Evolutionary conservation across 2,888 invertebrate genomes (phyloP).

Genomic region (Athrips mouffetella): DNA sequence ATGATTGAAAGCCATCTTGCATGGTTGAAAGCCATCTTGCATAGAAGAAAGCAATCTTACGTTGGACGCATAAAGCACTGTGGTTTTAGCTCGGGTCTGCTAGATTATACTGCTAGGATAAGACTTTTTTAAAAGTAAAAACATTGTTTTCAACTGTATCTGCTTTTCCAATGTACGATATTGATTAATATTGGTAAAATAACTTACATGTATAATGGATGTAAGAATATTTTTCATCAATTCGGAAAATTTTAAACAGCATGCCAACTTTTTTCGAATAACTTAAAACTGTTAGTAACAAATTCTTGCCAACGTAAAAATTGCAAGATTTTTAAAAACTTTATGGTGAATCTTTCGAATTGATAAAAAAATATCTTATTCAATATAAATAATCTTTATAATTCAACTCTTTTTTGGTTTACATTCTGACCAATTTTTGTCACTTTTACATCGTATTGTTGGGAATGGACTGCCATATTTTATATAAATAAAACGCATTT

Average conservation of each 20-base stretch:
- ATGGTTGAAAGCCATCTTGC: background rate
- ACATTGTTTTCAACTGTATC: constrained; percentile 59
- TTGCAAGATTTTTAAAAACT: no score
- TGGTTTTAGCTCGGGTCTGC: constrained; percentile 52
- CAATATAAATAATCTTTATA: constrained; percentile 36
- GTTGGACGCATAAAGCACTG: constrained; percentile 41
- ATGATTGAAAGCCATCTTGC: background rate
- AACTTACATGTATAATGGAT: constrained; percentile 45
- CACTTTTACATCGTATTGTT: constrained; percentile 66
- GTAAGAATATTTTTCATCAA: constrained; percentile 14
- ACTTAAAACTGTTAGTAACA: no score
- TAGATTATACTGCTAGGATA: constrained; percentile 63
- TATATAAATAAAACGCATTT: constrained; percentile 50
- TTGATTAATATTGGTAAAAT: constrained; percentile 56
- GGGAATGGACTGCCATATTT: constrained; percentile 72
- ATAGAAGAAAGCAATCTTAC: constrained; percentile 8
- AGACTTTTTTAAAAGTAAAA: constrained; percentile 64
- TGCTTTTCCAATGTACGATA: constrained; percentile 69
- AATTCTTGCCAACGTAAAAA: background rate
- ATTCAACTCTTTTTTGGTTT: constrained; percentile 53
- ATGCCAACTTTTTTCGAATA: no score
- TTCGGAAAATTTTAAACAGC: background rate
- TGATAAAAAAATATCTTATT: background rate
- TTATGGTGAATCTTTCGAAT: no score
- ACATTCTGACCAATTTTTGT: constrained; percentile 74